Base-by-base conservation (phyloP, 2,113 vertebrate genomes). In the Zapus hudsonius region DNA sequence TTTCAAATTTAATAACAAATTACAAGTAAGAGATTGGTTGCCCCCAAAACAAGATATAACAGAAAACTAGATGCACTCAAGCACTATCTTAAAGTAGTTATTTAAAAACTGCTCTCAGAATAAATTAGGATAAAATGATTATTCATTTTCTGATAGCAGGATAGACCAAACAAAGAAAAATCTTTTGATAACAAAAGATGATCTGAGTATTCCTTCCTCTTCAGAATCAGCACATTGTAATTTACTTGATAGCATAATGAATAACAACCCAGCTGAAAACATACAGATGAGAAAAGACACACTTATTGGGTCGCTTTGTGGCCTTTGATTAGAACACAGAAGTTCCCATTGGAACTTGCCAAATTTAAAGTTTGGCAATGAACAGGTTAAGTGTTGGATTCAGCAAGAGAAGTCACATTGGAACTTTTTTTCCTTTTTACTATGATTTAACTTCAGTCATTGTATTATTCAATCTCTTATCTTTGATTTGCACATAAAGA, bases 401-500 rank as follows among this genome's bases (percentile, higher is more conserved):
- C 8, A 55, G 12, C 59, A 52, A 76, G 29, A 59, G 20, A 87
- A 92, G 4, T 63, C n/a, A 76, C 9, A 8, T 0, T 33, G 38
- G 5, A 86, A 86, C 40, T 74, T 86, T 73, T 85, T 59, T 59
- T 79, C 36, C 36, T 25, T 31, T 42, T n/a, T n/a, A n/a, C n/a
- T 89, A 59, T 76, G 33, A 87, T 67, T 87, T 61, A 47, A 74
- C 74, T 88, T 80, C 33, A 9, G 13, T 22, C 61, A 52, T 66
- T 91, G 25, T 63, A 47, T 22, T 75, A 20, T 44, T 70, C 67
- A 74, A 69, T 87, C 87, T 94, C 79, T 91, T 72, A 84, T 36
- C 89, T 91, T 9, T 33, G 80, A 47, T 78, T 84, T 67, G n/a
- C 40, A 94, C 55, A 64, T 87, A 72, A 94, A 90, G 27, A 47